Base-by-base conservation (phyloP, 2,888 invertebrate species). In the Morpho deidamia region DNA sequence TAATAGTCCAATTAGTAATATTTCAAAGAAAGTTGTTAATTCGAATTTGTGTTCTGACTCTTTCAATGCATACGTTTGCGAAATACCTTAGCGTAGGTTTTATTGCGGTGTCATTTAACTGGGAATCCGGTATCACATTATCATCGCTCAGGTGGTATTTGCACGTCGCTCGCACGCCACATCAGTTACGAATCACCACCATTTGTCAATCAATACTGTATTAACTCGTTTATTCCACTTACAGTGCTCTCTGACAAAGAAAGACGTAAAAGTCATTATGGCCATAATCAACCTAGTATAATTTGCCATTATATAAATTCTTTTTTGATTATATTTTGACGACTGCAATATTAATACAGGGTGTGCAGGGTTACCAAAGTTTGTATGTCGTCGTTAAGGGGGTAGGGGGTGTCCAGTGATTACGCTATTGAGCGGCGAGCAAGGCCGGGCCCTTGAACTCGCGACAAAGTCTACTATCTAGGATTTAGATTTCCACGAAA, bases 401-500 rank as follows among this genome's bases (percentile, higher is more conserved):
- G 51, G 39, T 40, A 43, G 38, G 67, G 70, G 74, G 71, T 69
- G 67, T 63, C 63, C 63, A 60, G 61, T 64, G 96, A 72, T 92
- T 93, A 92, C 51, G 95, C 94, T 51, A 94, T 95, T 73, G 94
- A 97, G 61, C 94, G 95, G 59, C 93, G 93, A 11, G 92, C 96
- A 45, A 99, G 99, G 90, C 94, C 95, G 56, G 94, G 96, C 49
- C 98, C 98, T 68, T 97, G 95, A 78, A 98, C 98, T 35, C 67
- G 52, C 62, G 51, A 83, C 53, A 23, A 59, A 58, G 60, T 67
- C 92, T 96, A 23, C 23, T 23, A 67, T 69, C 75, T 81, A 77
- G 71, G 69, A 74, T 69, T 74, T 51, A 63, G 59, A 51, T 66
- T 71, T 69, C 66, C 57, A 59, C 63, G 53, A 59, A 59, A 63